A percentile compares a stretch with the other conserved stretches of the same genome.
Conservation (phyloP, 2,113 vertebrate species). For the Spermophilus dauricus region DNA sequence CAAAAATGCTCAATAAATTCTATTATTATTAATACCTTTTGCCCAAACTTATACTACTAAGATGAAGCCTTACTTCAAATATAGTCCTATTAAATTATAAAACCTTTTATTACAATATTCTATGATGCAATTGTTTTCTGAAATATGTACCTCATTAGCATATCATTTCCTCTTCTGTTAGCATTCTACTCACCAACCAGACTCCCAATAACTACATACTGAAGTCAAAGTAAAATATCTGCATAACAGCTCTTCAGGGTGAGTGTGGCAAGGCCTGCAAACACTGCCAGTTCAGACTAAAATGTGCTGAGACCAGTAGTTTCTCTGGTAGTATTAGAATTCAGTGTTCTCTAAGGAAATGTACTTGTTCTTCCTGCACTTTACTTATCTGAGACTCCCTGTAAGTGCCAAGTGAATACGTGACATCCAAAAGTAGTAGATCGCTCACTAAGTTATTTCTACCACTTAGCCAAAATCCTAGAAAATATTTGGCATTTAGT, state of each 20-base stretch:
- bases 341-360: neutral
- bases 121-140: neutral
- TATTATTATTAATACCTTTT: neutral
- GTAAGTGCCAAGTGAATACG: neutral
- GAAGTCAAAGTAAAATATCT: constrained; percentile 15
- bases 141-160: neutral
- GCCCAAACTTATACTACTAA: neutral
- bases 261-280: neutral
- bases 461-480: neutral
- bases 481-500: neutral
- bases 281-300: neutral
- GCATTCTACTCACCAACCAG: neutral
- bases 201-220: neutral
- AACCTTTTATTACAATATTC: neutral
- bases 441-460: neutral
- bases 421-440: neutral
- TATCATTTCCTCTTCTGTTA: constrained; percentile 20
- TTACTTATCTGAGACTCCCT: neutral
- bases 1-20: neutral
- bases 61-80: constrained; percentile 12
- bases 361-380: neutral
- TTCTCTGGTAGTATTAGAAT: neutral
- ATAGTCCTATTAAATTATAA: neutral
- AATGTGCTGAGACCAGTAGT: neutral
- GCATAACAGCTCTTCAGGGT: neutral